Base-by-base conservation (phyloP, 2,113 vertebrate species). In the Rhynchomys soricoides region DNA sequence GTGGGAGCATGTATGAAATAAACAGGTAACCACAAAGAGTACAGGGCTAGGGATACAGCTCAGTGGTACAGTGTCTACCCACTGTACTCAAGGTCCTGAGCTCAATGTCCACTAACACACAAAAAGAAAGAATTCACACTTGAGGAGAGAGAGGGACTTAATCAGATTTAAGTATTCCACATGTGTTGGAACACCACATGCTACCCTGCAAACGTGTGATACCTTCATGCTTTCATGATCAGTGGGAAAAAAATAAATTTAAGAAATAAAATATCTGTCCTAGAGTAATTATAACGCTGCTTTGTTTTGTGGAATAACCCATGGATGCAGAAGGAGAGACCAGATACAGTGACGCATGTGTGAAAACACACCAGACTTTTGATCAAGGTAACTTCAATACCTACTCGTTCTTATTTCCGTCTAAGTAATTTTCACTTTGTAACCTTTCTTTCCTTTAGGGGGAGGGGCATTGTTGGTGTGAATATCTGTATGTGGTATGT, bases 1-100 rank as follows among this genome's bases (percentile, higher is more conserved):
- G 7, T 26, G 37, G 1, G 5, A 4, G 19, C 2, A 8, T 22
- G 26, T 6, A 26, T 13, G 22, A 15, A 40, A 9, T 16, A 59
- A 82, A 40, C 7, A 43, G 7, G 1, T 40, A 82, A 40, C 15
- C 15, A 82, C 55, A 85, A 50, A 50, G 17, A 29, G 55, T 7
- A 24, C 6, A 37, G 21, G 11, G 29, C 40, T 43, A n/a, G 13
- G 64, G 45, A 9, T 50, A 15, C 11, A 55, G 50, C 19, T 22
- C 79, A 26, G 52, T 24, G 12, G 48, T 31, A 11, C 10, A 40
- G 79, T 57, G 37, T 11, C 17, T 22, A 37, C 12, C 37, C 19
- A 59, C 29, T 15, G 40, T 8, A n/a, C 37, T 59, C 50, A 40
- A 82, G 79, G 37, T 12, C 52, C 37, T 40, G 79, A 12, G 52